Evolutionary conservation across 2,888 invertebrate genomes (phyloP).

Genomic region (Chrysodeixis includens): DNA sequence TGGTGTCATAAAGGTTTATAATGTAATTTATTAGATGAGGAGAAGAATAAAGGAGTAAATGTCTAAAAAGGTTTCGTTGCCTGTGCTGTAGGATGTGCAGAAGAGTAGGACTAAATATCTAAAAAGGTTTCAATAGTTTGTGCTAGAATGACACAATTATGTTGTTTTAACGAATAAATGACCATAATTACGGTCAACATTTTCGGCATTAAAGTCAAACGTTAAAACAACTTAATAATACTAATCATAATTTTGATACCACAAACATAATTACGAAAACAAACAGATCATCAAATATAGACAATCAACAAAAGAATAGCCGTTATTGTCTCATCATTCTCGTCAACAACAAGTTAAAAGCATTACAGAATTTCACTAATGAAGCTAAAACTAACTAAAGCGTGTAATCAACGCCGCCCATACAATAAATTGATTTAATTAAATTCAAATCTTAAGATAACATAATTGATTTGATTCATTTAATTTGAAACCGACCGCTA

Average conservation of each 20-base stretch:
- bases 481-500: slow-evolving; percentile 48
- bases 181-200: no score
- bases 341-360: slow-evolving; percentile 3
- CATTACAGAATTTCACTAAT: slow-evolving; percentile 27
- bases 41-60: no score
- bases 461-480: slow-evolving; percentile 52
- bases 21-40: no score
- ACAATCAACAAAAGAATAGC: neutral
- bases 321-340: slow-evolving; percentile 4
- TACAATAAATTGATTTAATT: slow-evolving; percentile 54
- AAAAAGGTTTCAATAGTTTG: no score
- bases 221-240: no score
- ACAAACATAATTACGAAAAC: neutral
- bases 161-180: no score
- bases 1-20: neutral
- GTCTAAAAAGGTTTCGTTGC: no score
- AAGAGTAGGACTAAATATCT: no score
- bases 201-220: neutral
- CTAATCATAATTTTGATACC: no score
- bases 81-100: no score
- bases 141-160: no score
- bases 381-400: slow-evolving; percentile 27
- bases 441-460: slow-evolving; percentile 39
- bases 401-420: slow-evolving; percentile 34
- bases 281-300: neutral